phyloP scores from a whole-genome alignment of 2,888 invertebrate genomes.

The Trichacis sp. region DNA sequence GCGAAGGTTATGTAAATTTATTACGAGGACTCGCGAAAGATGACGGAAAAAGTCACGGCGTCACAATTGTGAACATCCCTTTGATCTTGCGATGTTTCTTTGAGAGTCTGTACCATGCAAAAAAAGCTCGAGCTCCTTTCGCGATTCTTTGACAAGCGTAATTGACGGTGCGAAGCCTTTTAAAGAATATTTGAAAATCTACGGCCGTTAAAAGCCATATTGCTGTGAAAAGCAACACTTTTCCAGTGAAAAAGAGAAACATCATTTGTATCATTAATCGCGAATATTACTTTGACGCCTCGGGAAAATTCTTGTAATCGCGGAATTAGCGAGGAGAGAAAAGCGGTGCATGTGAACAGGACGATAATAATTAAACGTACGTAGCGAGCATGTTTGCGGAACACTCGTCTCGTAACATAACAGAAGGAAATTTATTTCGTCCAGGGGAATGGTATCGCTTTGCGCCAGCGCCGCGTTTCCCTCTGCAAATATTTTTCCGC shows the following conservation, averaged over 20 bases:
- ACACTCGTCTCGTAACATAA: conserved; percentile 46
- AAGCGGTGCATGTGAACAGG: too few species aligned
- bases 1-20: conserved; percentile 32
- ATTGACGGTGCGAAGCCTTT: conserved; percentile 33
- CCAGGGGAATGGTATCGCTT: conserved; percentile 38
- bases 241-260: too few species aligned
- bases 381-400: conserved; percentile 47
- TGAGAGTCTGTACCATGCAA: conserved; percentile 20
- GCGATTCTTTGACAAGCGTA: conserved; percentile 30
- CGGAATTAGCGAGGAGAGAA: too few species aligned
- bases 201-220: conserved; percentile 27
- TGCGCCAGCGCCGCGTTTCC: conserved; percentile 35
- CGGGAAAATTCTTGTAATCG: too few species aligned
- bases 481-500: conserved; percentile 53
- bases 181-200: conserved; percentile 39
- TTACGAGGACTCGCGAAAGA: conserved; percentile 24
- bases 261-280: too few species aligned
- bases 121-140: conserved; percentile 32
- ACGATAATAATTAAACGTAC: conserved; percentile 47
- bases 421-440: conserved; percentile 50
- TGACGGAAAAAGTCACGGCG: conserved; percentile 23
- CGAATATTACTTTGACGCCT: too few species aligned
- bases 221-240: conserved; percentile 9
- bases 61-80: conserved; percentile 36
- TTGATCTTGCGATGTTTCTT: conserved; percentile 29